These are phyloP conservation scores for Etheostoma spectabile DNA, from an alignment of 2,113 vertebrate species.

Conservation along the genomic window DNA sequence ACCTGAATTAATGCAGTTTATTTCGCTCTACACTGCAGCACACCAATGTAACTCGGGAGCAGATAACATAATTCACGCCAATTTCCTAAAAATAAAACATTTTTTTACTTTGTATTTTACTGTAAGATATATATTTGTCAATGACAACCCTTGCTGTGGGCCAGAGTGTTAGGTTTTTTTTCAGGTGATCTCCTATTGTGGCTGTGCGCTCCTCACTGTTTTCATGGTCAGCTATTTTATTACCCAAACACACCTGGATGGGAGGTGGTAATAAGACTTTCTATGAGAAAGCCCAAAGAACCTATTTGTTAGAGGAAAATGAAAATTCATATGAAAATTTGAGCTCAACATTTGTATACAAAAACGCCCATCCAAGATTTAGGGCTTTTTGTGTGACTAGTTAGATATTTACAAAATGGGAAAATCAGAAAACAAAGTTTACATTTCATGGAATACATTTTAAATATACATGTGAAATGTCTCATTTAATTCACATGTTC, in stretches of 20 bases:
- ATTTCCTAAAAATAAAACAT: conserved; percentile 45
- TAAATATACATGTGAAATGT: neutral
- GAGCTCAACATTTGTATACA: neutral
- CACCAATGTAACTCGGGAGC: neutral
- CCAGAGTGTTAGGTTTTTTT: neutral
- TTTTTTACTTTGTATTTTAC: conserved; percentile 19
- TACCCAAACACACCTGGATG: neutral
- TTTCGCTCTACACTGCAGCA: no score
- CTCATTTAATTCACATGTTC: no score
- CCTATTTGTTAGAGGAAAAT: no score
- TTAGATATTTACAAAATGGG: neutral
- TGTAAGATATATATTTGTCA: conserved; percentile 35
- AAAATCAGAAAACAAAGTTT: no score
- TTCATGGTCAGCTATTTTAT: neutral
- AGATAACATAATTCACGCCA: conserved; percentile 34
- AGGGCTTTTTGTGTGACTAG: neutral
- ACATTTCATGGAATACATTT: no score
- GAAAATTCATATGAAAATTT: neutral
- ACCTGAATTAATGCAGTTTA: conserved; percentile 66
- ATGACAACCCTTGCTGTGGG: neutral
- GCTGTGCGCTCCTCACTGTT: neutral
- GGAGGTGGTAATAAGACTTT: neutral
- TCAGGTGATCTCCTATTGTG: neutral
- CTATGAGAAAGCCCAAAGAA: neutral
- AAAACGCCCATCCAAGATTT: neutral